A percentile compares a stretch with the other conserved stretches of the same genome.
phyloP scores from a whole-genome alignment of 1,140 invertebrate genomes.

The Camponotus pennsylvanicus region DNA sequence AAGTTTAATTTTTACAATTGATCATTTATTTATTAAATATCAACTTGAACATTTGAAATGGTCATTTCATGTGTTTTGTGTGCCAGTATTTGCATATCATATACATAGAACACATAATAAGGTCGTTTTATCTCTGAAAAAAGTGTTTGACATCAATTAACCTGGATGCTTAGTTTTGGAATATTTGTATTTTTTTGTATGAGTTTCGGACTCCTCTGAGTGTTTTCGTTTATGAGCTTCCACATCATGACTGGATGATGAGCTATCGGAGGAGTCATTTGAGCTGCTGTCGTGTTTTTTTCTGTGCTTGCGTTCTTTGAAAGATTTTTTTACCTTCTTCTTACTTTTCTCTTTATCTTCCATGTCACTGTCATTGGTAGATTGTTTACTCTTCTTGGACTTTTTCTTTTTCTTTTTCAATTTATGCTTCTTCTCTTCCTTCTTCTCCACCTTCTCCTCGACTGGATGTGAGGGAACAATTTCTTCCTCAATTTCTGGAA shows the following conservation, averaged over 20 bases:
- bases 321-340: conserved; percentile 77
- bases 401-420: conserved; percentile 76
- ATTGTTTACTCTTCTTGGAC: conserved; percentile 67
- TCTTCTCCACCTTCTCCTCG: conserved; percentile 53
- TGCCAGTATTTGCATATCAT: conserved; percentile 16
- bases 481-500: conserved; percentile 81
- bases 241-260: conserved; percentile 62
- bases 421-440: conserved; percentile 68
- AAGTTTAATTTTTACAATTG: conserved; percentile 76
- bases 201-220: conserved; percentile 58
- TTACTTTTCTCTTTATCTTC: conserved; percentile 69
- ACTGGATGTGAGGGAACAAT: conserved; percentile 14
- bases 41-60: background rate
- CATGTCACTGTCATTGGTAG: conserved; percentile 58
- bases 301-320: conserved; percentile 76
- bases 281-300: conserved; percentile 70
- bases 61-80: conserved; percentile 3
- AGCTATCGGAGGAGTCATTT: conserved; percentile 66
- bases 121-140: background rate
- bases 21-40: conserved; percentile 15
- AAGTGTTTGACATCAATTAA: conserved; percentile 49
- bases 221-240: conserved; percentile 74
- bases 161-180: conserved; percentile 76
- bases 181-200: conserved; percentile 80
- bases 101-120: background rate